A percentile compares a stretch with the other conserved stretches of the same genome.
phyloP scores from a whole-genome alignment of 2,113 vertebrate species.

The Dipodomys merriami region DNA sequence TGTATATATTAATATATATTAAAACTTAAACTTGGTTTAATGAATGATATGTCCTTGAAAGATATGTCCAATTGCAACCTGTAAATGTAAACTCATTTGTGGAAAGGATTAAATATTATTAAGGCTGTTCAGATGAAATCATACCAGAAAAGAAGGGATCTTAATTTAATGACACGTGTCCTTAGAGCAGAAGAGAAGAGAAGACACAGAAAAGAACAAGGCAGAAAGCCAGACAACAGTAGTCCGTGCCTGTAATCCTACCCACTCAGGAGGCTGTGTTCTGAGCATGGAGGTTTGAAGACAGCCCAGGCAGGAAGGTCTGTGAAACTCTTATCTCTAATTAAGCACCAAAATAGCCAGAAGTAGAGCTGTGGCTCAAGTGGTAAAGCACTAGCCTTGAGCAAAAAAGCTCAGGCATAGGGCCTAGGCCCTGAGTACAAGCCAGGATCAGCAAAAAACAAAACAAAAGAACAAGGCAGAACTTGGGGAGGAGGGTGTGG shows the following conservation, averaged over 20 bases:
- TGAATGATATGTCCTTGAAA: background rate
- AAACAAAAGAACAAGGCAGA: no score
- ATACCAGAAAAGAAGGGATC: background rate
- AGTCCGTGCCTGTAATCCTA: no score
- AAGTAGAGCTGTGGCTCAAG: no score
- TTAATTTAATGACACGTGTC: background rate
- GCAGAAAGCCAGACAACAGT: background rate
- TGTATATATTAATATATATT: background rate
- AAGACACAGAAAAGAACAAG: background rate
- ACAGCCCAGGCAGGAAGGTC: no score
- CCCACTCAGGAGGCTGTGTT: no score
- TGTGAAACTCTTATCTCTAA: no score
- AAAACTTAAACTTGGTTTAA: background rate
- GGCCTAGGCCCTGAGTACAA: no score
- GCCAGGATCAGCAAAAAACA: no score
- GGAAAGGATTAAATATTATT: background rate
- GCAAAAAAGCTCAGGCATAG: no score
- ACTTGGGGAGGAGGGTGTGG: background rate
- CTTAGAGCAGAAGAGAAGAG: background rate
- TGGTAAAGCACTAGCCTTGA: no score
- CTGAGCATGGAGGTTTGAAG: no score
- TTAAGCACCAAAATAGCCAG: no score
- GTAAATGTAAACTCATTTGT: conserved; percentile 15
- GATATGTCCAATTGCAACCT: background rate
- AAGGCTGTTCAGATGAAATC: background rate